Evolutionary conservation across 2,888 invertebrate species (phyloP), one percentile per base, ranked within the genome.

Genomic region (Ecliptopera silaceata): DNA sequence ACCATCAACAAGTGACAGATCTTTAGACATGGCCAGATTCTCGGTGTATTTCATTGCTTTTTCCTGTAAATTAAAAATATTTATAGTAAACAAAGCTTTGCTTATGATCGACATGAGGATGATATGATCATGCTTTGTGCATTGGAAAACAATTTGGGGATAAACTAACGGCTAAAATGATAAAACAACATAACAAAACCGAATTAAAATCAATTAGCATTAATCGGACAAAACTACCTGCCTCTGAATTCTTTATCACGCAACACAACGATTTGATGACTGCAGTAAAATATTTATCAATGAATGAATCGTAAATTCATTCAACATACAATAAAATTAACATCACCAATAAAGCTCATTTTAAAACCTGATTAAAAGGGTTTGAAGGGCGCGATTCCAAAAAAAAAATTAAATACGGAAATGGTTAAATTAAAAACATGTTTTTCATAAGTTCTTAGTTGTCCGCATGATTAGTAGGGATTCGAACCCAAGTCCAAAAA

Each of bases 11-110:
- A 90, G 62, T 22, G 75, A 84, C 20, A 91, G 65, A 56, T 86
- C 90, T 60, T 90, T 89, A 0, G 90, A 82, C n/a, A 79, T 68
- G 0, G 89, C 90, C 34, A 91, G 64, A 64, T 90, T 91, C 62
- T 91, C 91, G 4, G 90, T 86, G 58, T 85, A 85, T 64, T 82
- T 88, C 88, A 91, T 82, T 18, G 90, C 89, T 65, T 90, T 91
- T 77, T 90, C 91, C 91, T 91, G 85, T 44, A 3, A 44, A 47
- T 13, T 3, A n/a, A 17, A 44, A 31, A 6, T 6, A 17, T 13
- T 22, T 41, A 26, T 26, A 6, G 10, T 26, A 26, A 26, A n/a
- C n/a, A n/a, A n/a, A n/a, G n/a, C n/a, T n/a, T n/a, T n/a, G n/a
- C n/a, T n/a, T n/a, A n/a, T n/a, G n/a, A n/a, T n/a, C n/a, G n/a